Base-by-base conservation (phyloP, 1,140 invertebrate genomes). In the Portunus trituberculatus region DNA sequence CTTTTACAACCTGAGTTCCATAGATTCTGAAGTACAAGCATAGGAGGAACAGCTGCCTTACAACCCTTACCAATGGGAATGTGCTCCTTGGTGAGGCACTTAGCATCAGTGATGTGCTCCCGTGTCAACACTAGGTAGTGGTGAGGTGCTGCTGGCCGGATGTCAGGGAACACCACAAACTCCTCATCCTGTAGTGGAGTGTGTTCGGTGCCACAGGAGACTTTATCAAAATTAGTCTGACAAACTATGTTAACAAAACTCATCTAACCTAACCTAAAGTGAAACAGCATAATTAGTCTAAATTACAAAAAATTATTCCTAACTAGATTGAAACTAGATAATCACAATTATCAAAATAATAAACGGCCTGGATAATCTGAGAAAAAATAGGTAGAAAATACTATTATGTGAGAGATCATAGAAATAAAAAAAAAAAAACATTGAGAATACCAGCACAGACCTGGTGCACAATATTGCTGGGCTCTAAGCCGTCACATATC, bases 111-210 rank as follows among this genome's bases (percentile, higher is more conserved):
- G 90, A 98, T 98, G 97, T 99, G 99, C 29, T 97, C 97, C 96
- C 98, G 98, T 0, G 99, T 98, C 45, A 99, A 97, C 82, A 98
- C 98, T 76, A 99, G 97, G 96, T 98, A 98, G 97, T 99, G 99
- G 97, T 98, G 98, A 29, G 97, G 97, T 0, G 98, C 98, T 0
- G 98, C 98, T 28, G 99, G 99, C 96, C 98, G 98, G 59, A 99
- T 99, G 96, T 99, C 99, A 93, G 98, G 97, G 96, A 99, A 99
- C 48, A 98, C 98, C 25, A 98, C 97, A 84, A 98, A 97, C 91
- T 98, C 97, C 3, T 99, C 98, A 96, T 98, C 98, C 98, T 99
- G 97, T n/a, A 8, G 25, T n/a, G 25, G 67, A 8, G 20, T 2
- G 67, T n/a, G 67, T 76, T 25, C 1, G 67, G 25, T 20, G 86